phyloP scores from a whole-genome alignment of 1,140 invertebrate species.

The Heliconius melpomene region DNA sequence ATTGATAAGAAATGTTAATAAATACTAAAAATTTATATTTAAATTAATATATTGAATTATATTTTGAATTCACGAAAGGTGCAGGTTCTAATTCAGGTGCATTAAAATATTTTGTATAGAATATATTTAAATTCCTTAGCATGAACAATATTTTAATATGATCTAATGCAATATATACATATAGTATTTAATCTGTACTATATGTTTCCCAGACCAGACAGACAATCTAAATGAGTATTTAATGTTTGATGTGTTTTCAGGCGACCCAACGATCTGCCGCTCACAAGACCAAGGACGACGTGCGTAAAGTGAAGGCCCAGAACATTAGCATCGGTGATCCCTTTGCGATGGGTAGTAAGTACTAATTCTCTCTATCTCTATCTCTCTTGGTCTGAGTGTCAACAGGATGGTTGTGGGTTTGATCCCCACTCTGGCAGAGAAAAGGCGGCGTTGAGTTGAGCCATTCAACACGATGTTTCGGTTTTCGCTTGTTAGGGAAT shows the following conservation, averaged over 20 bases:
- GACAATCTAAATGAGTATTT: no score
- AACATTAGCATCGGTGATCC: slow-evolving; percentile 78
- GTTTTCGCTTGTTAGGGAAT: neutral
- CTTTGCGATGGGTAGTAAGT: slow-evolving; percentile 70
- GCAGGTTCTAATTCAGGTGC: no score
- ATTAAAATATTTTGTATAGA: no score
- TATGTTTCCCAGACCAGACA: neutral
- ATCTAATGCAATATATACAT: neutral
- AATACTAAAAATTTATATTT: no score
- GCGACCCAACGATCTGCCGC: slow-evolving; percentile 89
- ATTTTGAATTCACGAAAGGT: no score
- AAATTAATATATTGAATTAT: no score
- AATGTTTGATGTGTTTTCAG: slow-evolving; percentile 50
- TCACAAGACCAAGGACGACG: slow-evolving; percentile 91
- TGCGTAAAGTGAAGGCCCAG: slow-evolving; percentile 84
- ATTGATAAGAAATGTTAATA: no score
- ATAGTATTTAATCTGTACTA: neutral
- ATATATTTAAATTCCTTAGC: no score
- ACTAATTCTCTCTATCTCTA: neutral
- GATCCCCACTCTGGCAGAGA: neutral
- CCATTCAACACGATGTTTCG: neutral
- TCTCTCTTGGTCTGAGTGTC: neutral
- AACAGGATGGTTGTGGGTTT: neutral
- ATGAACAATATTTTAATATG: no score
- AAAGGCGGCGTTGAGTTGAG: neutral